A percentile compares a stretch with the other conserved stretches of the same genome.
Evolutionary conservation across 2,113 vertebrate species (phyloP).

Genomic region (Anhinga rufa): DNA sequence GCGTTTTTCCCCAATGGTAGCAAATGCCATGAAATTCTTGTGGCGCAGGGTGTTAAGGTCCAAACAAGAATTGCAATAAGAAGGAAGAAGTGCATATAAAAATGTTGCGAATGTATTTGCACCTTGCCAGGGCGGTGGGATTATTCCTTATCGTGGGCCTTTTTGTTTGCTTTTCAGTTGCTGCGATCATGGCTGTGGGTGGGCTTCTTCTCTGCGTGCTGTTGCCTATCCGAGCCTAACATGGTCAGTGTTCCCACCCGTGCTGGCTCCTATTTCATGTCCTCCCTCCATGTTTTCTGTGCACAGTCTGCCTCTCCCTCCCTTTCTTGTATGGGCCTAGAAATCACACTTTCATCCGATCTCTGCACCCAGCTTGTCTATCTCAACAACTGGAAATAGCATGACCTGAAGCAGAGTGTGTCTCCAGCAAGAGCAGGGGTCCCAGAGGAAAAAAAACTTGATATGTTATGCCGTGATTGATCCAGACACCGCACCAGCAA

Average conservation of each 20-base stretch:
- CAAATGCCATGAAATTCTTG: background rate
- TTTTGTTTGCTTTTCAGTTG: constrained; percentile 81
- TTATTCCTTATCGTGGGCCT: constrained; percentile 74
- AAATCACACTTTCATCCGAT: background rate
- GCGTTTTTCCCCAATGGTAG: background rate
- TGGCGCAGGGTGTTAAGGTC: background rate
- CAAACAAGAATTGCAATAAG: background rate
- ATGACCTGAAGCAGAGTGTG: background rate
- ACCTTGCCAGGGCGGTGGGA: constrained; percentile 43
- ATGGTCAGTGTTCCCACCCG: constrained; percentile 73
- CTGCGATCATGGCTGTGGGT: constrained; percentile 78
- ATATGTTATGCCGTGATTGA: background rate
- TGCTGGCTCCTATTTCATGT: constrained; percentile 57
- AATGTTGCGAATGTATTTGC: constrained; percentile 49
- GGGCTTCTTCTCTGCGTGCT: constrained; percentile 80
- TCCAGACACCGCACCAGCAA: background rate
- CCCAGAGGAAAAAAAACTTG: background rate
- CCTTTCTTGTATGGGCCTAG: constrained; percentile 26
- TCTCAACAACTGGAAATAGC: background rate
- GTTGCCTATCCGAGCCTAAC: constrained; percentile 80
- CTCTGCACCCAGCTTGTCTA: background rate
- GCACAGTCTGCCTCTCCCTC: constrained; percentile 36
- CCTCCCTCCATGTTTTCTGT: constrained; percentile 41
- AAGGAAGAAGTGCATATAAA: background rate
- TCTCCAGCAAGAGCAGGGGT: background rate